Conservation (phyloP, 2,113 vertebrate genomes). For the Megaceryle maxima region DNA sequence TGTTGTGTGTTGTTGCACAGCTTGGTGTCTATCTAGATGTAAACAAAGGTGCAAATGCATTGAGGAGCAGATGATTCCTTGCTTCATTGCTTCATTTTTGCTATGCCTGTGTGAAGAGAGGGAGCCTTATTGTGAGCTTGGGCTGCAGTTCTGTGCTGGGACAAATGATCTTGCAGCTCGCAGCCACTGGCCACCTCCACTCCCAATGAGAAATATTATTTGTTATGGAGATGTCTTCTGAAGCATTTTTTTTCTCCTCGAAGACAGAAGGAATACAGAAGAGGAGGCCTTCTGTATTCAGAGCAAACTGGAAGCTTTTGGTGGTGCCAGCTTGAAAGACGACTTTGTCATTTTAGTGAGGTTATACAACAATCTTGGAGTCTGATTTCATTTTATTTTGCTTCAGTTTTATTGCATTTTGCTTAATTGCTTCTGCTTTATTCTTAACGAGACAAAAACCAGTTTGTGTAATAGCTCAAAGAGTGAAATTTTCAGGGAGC, state of each 20-base stretch:
- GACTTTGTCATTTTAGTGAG: background rate
- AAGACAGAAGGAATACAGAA: no score
- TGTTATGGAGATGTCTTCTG: background rate
- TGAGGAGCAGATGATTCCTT: background rate
- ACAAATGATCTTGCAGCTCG: background rate
- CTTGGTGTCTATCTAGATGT: rapidly evolving
- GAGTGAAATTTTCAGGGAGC: background rate
- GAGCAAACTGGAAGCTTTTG: background rate
- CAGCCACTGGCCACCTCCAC: background rate
- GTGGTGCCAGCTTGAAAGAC: background rate
- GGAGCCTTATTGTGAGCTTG: background rate
- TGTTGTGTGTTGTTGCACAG: rapidly evolving
- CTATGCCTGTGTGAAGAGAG: no score
- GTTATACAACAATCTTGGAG: background rate
- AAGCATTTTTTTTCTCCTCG: background rate
- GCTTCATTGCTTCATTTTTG: background rate
- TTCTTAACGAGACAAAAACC: conserved; percentile 42
- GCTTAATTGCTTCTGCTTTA: conserved; percentile 52
- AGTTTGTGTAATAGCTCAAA: background rate
- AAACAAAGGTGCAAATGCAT: background rate
- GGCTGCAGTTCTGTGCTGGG: background rate
- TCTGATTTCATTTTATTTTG: conserved; percentile 26
- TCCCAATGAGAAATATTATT: background rate
- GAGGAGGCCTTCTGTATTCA: background rate
- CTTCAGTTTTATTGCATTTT: conserved; percentile 22